Conservation (phyloP, 1,140 invertebrate species). For the Doryteuthis pealeii region DNA sequence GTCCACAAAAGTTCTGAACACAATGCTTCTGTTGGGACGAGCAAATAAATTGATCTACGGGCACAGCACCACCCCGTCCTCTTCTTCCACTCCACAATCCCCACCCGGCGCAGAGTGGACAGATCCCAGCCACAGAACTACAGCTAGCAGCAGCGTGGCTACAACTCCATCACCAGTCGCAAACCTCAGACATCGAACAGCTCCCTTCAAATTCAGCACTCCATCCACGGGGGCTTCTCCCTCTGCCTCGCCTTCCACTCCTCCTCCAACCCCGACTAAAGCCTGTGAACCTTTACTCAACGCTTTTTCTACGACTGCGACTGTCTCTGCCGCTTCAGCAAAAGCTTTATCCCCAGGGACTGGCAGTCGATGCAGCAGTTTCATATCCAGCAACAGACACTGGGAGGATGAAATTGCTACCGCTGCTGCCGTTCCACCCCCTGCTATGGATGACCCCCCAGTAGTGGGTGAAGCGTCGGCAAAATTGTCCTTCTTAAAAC, state of each 20-base stretch:
- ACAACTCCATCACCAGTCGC: too few species aligned
- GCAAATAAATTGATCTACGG: constrained; percentile 72
- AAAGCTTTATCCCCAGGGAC: background rate
- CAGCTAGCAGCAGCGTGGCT: too few species aligned
- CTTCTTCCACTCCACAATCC: background rate
- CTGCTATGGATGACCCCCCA: too few species aligned
- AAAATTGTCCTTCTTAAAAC: too few species aligned
- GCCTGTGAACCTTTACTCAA: background rate
- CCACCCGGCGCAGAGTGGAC: background rate
- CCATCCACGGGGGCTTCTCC: too few species aligned
- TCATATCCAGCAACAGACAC: background rate
- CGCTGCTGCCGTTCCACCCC: background rate
- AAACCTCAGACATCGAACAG: too few species aligned
- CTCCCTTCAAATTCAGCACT: too few species aligned
- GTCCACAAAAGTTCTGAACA: constrained; percentile 80
- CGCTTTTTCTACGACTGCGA: background rate
- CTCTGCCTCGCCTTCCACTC: background rate
- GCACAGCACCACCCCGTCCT: background rate
- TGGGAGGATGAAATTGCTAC: background rate
- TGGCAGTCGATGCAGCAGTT: background rate
- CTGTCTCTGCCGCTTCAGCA: background rate
- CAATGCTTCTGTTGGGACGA: constrained; percentile 83
- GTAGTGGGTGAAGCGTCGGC: too few species aligned
- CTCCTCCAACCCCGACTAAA: background rate
- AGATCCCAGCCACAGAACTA: background rate